Evolutionary conservation across 2,113 vertebrate genomes (phyloP).

Genomic region (Perognathus longimembris): DNA sequence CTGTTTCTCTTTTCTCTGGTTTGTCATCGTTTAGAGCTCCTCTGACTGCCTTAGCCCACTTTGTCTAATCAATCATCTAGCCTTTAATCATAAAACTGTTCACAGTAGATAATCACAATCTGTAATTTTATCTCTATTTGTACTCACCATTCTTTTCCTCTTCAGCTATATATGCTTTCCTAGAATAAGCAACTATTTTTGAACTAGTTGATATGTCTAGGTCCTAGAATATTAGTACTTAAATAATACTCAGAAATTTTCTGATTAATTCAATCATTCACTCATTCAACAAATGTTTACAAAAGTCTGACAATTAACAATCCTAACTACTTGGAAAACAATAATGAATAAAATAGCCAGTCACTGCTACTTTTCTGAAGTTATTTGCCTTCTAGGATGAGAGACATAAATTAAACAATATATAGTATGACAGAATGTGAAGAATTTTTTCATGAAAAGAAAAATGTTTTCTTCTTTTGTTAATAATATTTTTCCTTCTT

Average conservation of each 20-base stretch:
- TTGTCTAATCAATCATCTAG: not conserved
- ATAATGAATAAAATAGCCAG: not conserved
- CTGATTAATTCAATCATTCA: conserved; percentile 38
- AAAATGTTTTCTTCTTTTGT: not conserved
- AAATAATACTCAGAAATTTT: not conserved
- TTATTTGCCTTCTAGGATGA: not conserved
- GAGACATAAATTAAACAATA: conserved; percentile 29
- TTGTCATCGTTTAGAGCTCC: conserved; percentile 15
- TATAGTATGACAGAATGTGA: not conserved
- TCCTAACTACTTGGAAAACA: not conserved
- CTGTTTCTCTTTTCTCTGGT: not conserved
- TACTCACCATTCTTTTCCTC: not conserved
- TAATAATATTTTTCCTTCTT: conserved; percentile 42
- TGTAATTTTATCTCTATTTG: not conserved
- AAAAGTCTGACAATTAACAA: not conserved
- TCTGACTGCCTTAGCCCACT: not conserved
- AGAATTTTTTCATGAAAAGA: conserved; percentile 35
- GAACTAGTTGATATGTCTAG: not conserved
- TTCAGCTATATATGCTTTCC: not conserved
- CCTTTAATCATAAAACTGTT: not conserved
- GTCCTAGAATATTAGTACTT: not conserved
- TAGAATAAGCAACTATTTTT: conserved; percentile 3
- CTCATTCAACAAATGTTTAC: conserved; percentile 46
- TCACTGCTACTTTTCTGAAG: not conserved
- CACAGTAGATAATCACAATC: not conserved